These are phyloP conservation scores for Carassius carassius DNA, from an alignment of 2,113 vertebrate species.

Conservation along the genomic window DNA sequence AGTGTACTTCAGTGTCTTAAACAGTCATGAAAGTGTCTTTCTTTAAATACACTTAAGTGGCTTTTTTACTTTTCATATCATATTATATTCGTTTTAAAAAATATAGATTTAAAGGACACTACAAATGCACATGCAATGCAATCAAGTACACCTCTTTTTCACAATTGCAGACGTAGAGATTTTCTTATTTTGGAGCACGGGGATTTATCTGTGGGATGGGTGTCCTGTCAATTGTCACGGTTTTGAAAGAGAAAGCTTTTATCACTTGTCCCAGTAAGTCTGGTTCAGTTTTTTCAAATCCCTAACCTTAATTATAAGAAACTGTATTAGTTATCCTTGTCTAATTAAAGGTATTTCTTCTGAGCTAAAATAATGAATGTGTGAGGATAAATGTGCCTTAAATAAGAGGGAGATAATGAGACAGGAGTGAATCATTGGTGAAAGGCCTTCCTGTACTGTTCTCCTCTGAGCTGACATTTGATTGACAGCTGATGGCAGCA, in stretches of 20 bases:
- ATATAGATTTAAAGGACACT: no score
- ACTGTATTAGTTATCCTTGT: neutral
- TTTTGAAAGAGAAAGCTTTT: neutral
- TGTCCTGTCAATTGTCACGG: no score
- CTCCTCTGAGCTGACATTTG: conserved; percentile 15
- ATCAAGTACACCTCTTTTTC: neutral
- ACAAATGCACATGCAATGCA: neutral
- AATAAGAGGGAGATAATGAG: neutral
- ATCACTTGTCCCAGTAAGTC: neutral
- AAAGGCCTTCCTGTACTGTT: conserved; percentile 26
- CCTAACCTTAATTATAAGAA: neutral
- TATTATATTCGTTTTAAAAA: no score
- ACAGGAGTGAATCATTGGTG: neutral
- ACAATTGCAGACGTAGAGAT: neutral
- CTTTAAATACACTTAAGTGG: no score
- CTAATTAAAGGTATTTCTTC: neutral
- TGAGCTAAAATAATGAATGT: neutral
- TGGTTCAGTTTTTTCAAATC: neutral
- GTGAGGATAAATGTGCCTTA: neutral
- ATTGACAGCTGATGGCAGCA: conserved; percentile 34
- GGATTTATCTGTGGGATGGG: neutral
- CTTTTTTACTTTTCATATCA: no score
- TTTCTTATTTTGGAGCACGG: neutral
- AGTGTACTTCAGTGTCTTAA: no score
- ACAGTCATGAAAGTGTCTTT: no score